Percentiles rank a stretch among this genome's conserved stretches.
These are phyloP conservation scores for Liparis tanakae DNA, from an alignment of 2,797 vertebrate genomes.

Conservation along the genomic window DNA sequence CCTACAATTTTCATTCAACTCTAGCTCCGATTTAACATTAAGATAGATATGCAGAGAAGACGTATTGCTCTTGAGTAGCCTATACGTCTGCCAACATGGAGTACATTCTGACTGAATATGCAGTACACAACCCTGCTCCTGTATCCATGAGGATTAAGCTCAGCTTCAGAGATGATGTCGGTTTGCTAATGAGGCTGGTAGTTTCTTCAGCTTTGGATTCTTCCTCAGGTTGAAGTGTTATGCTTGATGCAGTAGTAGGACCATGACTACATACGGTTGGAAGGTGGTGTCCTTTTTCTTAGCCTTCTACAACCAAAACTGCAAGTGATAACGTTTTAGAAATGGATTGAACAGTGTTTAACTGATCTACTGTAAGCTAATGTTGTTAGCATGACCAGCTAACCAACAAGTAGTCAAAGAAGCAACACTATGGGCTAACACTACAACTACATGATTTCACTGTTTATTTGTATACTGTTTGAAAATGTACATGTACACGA, in stretches of 20 bases:
- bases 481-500: no score
- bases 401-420: background rate
- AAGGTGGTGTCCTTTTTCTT: background rate
- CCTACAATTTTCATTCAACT: background rate
- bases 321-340: background rate
- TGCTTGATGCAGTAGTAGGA: background rate
- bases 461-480: background rate
- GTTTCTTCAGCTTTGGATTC: background rate
- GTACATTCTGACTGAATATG: background rate
- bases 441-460: background rate
- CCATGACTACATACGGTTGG: background rate
- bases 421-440: background rate
- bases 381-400: background rate
- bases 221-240: background rate
- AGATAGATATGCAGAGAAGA: background rate
- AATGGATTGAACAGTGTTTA: background rate
- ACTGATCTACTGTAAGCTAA: constrained; percentile 1
- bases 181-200: constrained; percentile 5
- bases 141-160: background rate
- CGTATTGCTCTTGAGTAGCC: background rate
- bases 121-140: background rate
- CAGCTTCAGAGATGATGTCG: constrained; percentile 3
- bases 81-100: background rate
- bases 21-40: background rate
- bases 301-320: background rate